Base-by-base conservation (phyloP, 2,113 vertebrate species). In the Sciurus niger region DNA sequence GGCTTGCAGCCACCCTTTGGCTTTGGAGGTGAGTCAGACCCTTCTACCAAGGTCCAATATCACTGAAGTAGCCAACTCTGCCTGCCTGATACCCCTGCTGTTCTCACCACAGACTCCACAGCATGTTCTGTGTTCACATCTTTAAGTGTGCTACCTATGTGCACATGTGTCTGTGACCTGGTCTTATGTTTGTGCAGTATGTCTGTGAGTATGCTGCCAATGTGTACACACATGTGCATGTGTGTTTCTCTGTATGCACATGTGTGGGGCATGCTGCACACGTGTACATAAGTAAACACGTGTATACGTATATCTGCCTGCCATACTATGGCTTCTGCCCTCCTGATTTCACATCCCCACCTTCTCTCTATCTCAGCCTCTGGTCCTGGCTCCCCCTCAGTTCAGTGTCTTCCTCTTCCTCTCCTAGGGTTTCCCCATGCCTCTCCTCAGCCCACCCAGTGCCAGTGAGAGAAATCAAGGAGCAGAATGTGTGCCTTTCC, bases 221-320 rank as follows among this genome's bases (percentile, higher is more conserved):
- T 34, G 51, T 34, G 60, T 20, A 22, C 11, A 0, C 40, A 78
- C 74, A 48, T 12, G 30, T 34, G 10, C 28, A 51, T 0, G 3
- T 67, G 10, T 58, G 10, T 70, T 48, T 48, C 24, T 63, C 60
- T 63, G 40, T 48, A 24, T 48, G 24, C 74, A 76, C 25, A 76
- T 17, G 34, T 32, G 32, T 25, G 8, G 37, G n/a, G 28, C 22
- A 22, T 24, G 43, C 28, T 37, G 11, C 18, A 0, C 46, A 58
- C 34, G 18, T 37, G 28, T 18, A 9, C 13, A 32, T 0, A 0
- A 5, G 7, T 20, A 8, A 13, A 6, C 37, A 0, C 24, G 1
- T 30, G 8, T 58, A 18, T 32, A 6, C 9, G 1, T 37, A 8
- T n/a, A 60, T 25, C 22, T 90, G 28, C 65, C 37, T 79, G 37